phyloP scores from a whole-genome alignment of 2,113 vertebrate genomes.

The Dipodomys spectabilis region DNA sequence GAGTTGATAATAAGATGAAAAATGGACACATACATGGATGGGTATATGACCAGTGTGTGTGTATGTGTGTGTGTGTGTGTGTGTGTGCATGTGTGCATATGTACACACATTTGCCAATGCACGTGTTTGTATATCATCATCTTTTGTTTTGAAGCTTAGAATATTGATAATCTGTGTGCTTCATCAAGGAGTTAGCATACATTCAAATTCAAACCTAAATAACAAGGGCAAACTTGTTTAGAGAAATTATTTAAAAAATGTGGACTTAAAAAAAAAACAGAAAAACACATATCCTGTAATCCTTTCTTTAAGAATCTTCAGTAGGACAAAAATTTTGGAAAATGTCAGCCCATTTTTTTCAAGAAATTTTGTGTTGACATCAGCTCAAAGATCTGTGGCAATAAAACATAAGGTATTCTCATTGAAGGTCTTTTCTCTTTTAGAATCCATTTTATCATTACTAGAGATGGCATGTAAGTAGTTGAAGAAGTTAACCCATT shows the following conservation, averaged over 20 bases:
- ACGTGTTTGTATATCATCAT: not conserved
- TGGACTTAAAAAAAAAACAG: not conserved
- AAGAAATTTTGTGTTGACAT: not conserved
- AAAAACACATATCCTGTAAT: not conserved
- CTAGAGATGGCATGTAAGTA: not conserved
- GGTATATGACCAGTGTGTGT: not conserved
- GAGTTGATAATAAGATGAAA: not conserved
- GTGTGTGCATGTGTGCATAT: not conserved
- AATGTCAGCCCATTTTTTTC: not conserved
- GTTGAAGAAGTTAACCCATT: not conserved
- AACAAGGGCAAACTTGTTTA: not conserved
- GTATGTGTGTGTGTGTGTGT: not conserved
- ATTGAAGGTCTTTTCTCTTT: not conserved
- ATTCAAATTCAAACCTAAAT: conserved; percentile 43
- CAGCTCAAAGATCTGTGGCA: not conserved
- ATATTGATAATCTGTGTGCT: not conserved
- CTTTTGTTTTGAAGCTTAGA: not conserved
- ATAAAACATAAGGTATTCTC: not conserved
- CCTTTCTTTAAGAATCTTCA: conserved; percentile 16
- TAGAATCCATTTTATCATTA: conserved; percentile 14
- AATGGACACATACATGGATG: not conserved
- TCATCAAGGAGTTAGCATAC: not conserved
- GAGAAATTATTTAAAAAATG: conserved; percentile 15
- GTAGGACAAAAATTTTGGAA: conserved; percentile 17
- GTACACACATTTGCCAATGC: too few relatives aligned